Conservation (phyloP, 2,113 vertebrate species). For the Riparia riparia region DNA sequence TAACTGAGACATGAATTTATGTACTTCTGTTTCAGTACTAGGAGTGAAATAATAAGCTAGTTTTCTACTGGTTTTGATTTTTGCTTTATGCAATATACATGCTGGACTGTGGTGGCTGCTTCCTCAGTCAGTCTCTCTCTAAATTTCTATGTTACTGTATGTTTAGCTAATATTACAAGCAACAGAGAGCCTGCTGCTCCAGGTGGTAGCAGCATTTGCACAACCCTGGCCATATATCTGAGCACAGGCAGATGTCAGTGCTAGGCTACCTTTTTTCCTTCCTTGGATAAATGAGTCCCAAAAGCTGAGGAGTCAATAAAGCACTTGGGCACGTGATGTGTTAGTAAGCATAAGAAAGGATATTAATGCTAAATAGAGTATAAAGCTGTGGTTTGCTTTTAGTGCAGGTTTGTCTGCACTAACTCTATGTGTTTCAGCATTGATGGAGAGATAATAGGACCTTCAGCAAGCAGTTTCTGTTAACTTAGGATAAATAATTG, state of each 20-base stretch:
- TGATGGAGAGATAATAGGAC: background rate
- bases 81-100: background rate
- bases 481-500: background rate
- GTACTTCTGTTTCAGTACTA: background rate
- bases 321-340: background rate
- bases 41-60: background rate
- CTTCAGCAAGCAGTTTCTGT: background rate
- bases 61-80: background rate
- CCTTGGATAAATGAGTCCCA: background rate
- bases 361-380: background rate
- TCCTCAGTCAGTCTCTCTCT: background rate
- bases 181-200: background rate
- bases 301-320: background rate
- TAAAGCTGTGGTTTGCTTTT: background rate
- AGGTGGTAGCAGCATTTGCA: background rate
- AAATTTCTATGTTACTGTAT: background rate
- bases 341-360: background rate
- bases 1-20: background rate
- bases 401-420: background rate
- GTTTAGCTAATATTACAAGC: background rate
- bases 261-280: background rate
- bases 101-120: background rate
- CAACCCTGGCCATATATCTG: background rate
- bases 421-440: background rate
- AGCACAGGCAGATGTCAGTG: background rate